Conservation (phyloP, 2,113 vertebrate genomes). For the Pao palembangensis region DNA sequence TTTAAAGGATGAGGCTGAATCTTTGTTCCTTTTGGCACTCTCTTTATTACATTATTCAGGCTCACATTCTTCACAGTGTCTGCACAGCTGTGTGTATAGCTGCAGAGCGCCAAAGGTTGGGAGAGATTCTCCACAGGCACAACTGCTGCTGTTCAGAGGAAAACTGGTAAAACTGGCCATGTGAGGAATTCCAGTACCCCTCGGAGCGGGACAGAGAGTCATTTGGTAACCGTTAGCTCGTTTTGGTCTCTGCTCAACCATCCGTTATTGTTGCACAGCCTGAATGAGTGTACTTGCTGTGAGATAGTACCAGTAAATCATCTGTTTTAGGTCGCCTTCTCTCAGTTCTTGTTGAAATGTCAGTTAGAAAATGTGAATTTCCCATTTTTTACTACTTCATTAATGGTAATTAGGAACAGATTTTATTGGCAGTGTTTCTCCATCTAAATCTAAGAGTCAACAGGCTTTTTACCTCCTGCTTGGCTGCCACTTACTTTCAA, state of each 20-base stretch:
- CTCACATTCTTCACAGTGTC: constrained; percentile 25
- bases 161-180: constrained; percentile 27
- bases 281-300: constrained; percentile 27
- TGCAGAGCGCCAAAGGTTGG: constrained; percentile 27
- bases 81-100: constrained; percentile 16
- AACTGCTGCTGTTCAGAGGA: constrained; percentile 28
- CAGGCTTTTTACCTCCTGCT: neutral
- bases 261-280: constrained; percentile 43
- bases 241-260: constrained; percentile 31
- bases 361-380: neutral
- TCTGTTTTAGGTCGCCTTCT: constrained; percentile 13
- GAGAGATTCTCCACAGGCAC: constrained; percentile 22
- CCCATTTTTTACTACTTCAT: neutral
- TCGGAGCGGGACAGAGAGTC: constrained; percentile 23
- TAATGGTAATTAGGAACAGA: neutral
- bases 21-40: constrained; percentile 1
- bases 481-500: constrained; percentile 36
- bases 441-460: neutral
- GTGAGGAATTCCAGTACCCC: constrained; percentile 33
- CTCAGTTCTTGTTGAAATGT: constrained; percentile 5
- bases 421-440: neutral
- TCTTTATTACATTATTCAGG: constrained; percentile 46
- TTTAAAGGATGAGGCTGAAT: neutral
- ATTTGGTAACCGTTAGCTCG: constrained; percentile 26
- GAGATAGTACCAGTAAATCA: constrained; percentile 31